Evolutionary conservation across 2,113 vertebrate genomes (phyloP).

Genomic region (Trochalopteron elliotii): DNA sequence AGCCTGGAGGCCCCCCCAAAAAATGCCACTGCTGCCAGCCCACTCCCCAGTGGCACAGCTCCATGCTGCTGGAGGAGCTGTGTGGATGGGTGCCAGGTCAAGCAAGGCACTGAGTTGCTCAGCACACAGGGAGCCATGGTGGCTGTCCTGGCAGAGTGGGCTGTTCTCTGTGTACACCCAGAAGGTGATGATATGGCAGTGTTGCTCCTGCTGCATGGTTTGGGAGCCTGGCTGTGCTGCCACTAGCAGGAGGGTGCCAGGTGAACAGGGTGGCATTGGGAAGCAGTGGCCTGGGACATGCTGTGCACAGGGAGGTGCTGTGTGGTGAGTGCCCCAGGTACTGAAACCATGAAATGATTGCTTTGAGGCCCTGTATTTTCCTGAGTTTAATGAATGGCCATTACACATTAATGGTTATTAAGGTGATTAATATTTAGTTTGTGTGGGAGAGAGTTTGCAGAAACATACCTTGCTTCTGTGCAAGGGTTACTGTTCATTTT

Average conservation of each 20-base stretch:
- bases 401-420: background rate
- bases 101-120: rapidly evolving
- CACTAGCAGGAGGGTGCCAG: background rate
- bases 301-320: background rate
- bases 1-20: background rate
- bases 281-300: rapidly evolving
- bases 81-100: rapidly evolving
- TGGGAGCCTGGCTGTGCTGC: background rate
- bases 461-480: background rate
- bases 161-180: background rate
- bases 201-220: background rate
- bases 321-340: background rate
- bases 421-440: slow-evolving; percentile 12
- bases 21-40: background rate
- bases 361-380: background rate
- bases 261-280: rapidly evolving
- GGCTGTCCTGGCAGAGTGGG: background rate
- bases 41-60: background rate
- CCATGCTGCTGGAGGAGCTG: rapidly evolving
- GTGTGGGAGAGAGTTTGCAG: background rate
- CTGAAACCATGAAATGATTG: background rate
- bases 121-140: background rate
- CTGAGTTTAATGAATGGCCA: background rate
- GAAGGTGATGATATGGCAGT: background rate
- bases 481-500: slow-evolving; percentile 13